Base-by-base conservation (phyloP, 2,113 vertebrate species). In the Grammomys surdaster region DNA sequence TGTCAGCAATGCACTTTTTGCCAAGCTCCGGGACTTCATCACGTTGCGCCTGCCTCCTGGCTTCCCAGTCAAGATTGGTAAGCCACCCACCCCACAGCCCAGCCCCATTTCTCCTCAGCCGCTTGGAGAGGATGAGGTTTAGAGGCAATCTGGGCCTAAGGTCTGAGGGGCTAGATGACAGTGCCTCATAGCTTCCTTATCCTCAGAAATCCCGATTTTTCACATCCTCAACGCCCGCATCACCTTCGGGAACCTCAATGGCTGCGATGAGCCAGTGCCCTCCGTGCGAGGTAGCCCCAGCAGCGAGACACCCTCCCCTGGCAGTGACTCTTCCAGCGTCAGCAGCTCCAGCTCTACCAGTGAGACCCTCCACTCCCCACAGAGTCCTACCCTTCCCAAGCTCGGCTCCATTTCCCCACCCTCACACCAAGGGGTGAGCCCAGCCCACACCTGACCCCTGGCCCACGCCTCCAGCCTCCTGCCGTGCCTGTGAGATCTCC, bases 181-280 rank as follows among this genome's bases (percentile, higher is more conserved):
- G 93, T 17, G 3, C 77, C 91, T 94, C 63, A 95, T 33, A 28
- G 67, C 70, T 12, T 60, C 19, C 22, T 80, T 20, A 24, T 78
- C 91, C 40, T 36, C 98, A 99, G 99, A 99, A 98, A 99, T 99
- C 97, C 99, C 99, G 24, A 99, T 99, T 97, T 99, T 99, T 98
- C 99, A 99, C 98, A 99, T 99, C 98, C 99, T 99, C 58, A 99
- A 99, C 0, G 99, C 99, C 70, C 99, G 99, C 96, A 99, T 99
- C 98, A 99, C 99, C 95, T 99, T 99, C 0, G 99, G 99, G 88
- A 99, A 99, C 98, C 99, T 99, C 97, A 99, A 99, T 0, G 99
- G 99, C 98, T 99, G 99, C 0, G 99, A 99, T 1, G 99, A 99
- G 95, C 99, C 99, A 0, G 98, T 99, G 73, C 99, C 98, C 0